Evolutionary conservation across 2,113 vertebrate species (phyloP), one percentile per base, ranked within the genome.

Genomic region (Neodon shergylaensis): DNA sequence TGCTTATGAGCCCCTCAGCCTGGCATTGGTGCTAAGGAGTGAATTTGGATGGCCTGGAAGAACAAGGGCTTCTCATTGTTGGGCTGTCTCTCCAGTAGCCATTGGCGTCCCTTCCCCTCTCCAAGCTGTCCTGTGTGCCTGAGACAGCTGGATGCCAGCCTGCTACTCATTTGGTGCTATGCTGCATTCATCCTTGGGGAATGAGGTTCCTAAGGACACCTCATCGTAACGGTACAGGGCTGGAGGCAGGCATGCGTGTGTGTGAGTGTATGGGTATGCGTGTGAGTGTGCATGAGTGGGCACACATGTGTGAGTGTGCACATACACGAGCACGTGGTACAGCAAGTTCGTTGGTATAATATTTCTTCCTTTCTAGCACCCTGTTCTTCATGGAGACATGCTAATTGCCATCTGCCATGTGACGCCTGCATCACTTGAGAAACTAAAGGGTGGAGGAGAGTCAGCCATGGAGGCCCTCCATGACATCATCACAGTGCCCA

Each of bases 381-480:
- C 6, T 47, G 42, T 28, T 66, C 1, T 44, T 72, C 77, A 33
- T 44, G 12, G 22, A 33, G 36, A n/a, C 36, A 17, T 47, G 19
- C 0, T 0, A 19, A 5, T 26, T 17, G 8, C 7, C 17, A 2
- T 10, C 28, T 70, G 36, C 8, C 21, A 66, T 1, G 26, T 17
- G 6, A 1, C 4, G 9, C 39, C 68, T 36, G 54, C 58, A 54
- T 70, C n/a, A 31, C n/a, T 68, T 78, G 72, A 5, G 24, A 24
- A 5, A 10, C 36, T 17, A 47, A 44, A 54, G 28, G 12, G 0
- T 0, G 0, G 2, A 36, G 26, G 28, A 33, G 0, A 17, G 4
- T 31, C 16, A 54, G 11, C 22, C 13, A 0, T 1, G 31, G 13
- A 5, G 1, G 3, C 44, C 36, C 49, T 26, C 54, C 42, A 2